Evolutionary conservation across 2,113 vertebrate genomes (phyloP), one percentile per base, ranked within the genome.

Genomic region (Symphodus melops): DNA sequence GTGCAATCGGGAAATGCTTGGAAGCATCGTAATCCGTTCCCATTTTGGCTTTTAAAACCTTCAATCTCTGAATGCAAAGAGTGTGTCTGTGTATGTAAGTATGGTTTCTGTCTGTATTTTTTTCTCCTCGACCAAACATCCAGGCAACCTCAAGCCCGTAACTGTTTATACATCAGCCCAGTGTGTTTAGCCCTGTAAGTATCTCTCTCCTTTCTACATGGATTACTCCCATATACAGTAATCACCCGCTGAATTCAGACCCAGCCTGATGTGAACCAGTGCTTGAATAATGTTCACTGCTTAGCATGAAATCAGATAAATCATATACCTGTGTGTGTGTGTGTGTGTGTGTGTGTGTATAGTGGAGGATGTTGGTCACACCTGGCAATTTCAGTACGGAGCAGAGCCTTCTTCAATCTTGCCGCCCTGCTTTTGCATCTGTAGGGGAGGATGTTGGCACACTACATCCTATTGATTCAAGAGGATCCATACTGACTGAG

Each of bases 381-480:
- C 65, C 75, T 82, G 64, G 61, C 42, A 75, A 63, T 76, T 72
- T 64, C 76, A 68, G 42, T 28, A 8, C 8, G 33, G 36, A 66
- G 64, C 68, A 21, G 12, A 64, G 68, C 70, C 68, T 55, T 59
- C 57, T 72, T 73, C 77, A 72, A 5, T 79, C 42, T 37, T 12
- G 17, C 25, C 0, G 39, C 58, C 70, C 42, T 44, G 53, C 39
- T 61, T 25, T 44, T 49, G 53, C 69, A 37, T 79, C 59, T 58
- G 44, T 74, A 53, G 14, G 19, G 68, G 41, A 53, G 63, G 58
- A 67, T 53, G 62, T 63, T 36, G 64, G 16, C 66, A 64, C 74
- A 81, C 85, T 82, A 83, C 79, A 77, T 63, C 58, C 71, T 76
- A 81, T 75, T 81, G 84, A 83, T 78, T 89, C 51, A 65, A 78